These are phyloP conservation scores for Falco columbarius DNA, from an alignment of 2,797 vertebrate genomes.

Conservation along the genomic window DNA sequence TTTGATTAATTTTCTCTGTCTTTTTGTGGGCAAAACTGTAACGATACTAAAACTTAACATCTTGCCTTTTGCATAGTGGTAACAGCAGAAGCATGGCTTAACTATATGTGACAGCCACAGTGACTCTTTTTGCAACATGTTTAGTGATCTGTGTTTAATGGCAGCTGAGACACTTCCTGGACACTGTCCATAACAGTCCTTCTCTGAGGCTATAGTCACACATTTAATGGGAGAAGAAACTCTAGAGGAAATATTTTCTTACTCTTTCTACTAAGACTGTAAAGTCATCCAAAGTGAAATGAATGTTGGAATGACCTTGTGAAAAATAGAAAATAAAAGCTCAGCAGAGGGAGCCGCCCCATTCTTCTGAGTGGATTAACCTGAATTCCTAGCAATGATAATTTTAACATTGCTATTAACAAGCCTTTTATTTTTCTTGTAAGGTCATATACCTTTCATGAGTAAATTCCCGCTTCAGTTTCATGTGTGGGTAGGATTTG, in stretches of 20 bases:
- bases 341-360: not conserved
- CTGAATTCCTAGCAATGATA: not conserved
- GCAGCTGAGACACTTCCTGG: not conserved
- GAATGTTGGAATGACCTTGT: not conserved
- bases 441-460: not conserved
- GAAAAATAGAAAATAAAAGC: not conserved
- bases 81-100: not conserved
- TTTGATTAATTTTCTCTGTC: not conserved
- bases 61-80: not conserved
- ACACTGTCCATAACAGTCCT: not conserved
- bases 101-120: not conserved
- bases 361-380: not conserved
- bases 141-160: slow-evolving; percentile 1
- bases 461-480: not conserved
- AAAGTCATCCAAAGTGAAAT: not conserved
- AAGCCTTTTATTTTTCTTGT: not conserved
- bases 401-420: not conserved
- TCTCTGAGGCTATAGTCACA: not conserved
- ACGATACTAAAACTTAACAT: not conserved
- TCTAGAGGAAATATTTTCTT: not conserved
- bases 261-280: not conserved
- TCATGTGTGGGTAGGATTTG: not conserved
- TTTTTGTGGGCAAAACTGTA: not conserved
- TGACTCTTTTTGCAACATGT: not conserved
- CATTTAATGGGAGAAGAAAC: not conserved